phyloP scores from a whole-genome alignment of 2,113 vertebrate species.

The Cepphus grylle region DNA sequence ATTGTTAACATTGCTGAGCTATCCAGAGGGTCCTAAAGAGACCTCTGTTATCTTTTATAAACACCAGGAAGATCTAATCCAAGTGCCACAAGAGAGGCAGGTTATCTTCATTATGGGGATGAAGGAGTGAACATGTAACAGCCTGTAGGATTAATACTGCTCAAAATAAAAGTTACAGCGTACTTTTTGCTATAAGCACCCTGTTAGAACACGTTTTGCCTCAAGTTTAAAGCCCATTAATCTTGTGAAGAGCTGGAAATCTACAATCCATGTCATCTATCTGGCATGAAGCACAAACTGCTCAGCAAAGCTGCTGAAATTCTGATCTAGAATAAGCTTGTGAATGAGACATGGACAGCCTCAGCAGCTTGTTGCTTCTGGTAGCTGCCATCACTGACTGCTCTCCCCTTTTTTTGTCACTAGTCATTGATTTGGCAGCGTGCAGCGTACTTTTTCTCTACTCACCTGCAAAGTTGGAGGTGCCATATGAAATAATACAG shows the following conservation, averaged over 20 bases:
- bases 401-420: neutral
- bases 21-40: neutral
- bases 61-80: slow-evolving; percentile 9
- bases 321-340: neutral
- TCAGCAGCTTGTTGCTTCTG: neutral
- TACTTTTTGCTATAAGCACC: slow-evolving; percentile 6
- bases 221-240: slow-evolving; percentile 35
- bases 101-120: slow-evolving; percentile 5
- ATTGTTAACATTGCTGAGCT: neutral
- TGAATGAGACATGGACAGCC: neutral
- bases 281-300: neutral
- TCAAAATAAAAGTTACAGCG: neutral
- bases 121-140: neutral
- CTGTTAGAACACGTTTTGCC: neutral
- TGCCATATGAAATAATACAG: neutral
- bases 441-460: neutral
- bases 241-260: neutral
- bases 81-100: neutral
- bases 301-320: neutral
- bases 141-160: neutral
- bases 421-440: neutral
- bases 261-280: neutral
- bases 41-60: slow-evolving; percentile 5
- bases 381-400: neutral
- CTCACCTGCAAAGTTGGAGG: neutral